These are phyloP conservation scores for Nettapus auritus DNA, from an alignment of 2,113 vertebrate genomes.

Conservation along the genomic window DNA sequence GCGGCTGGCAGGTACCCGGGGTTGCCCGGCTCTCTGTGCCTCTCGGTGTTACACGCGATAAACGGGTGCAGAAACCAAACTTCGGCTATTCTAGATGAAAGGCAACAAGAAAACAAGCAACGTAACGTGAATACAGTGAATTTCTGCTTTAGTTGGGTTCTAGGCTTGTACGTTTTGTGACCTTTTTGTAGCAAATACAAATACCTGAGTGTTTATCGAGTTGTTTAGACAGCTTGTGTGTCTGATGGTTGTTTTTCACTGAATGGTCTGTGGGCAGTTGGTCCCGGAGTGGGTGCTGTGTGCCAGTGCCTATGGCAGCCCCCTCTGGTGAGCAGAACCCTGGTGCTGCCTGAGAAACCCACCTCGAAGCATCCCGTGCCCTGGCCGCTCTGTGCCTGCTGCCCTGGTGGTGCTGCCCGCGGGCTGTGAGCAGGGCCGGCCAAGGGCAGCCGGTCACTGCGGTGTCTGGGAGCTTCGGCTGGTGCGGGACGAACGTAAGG, in stretches of 20 bases:
- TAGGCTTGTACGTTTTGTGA: background rate
- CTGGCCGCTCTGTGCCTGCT: fast-evolving
- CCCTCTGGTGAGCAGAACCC: background rate
- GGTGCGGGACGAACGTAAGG: background rate
- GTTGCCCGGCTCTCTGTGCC: background rate
- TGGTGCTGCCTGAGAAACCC: fast-evolving
- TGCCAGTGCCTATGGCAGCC: background rate
- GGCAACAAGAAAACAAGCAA: background rate
- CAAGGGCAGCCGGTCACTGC: fast-evolving
- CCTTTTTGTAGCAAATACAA: background rate
- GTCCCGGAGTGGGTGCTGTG: background rate
- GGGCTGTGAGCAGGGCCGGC: background rate
- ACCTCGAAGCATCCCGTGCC: background rate
- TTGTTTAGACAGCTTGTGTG: fast-evolving
- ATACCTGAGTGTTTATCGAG: background rate
- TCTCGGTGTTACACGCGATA: background rate
- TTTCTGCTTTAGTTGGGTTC: background rate
- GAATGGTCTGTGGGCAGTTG: background rate
- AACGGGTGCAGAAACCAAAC: background rate
- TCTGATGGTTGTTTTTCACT: background rate
- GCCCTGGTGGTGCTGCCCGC: background rate
- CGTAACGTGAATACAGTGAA: background rate
- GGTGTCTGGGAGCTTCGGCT: background rate
- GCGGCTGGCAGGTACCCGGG: fast-evolving
- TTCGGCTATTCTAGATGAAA: background rate